Conservation (phyloP, 2,797 vertebrate species). For the Brotula barbata region DNA sequence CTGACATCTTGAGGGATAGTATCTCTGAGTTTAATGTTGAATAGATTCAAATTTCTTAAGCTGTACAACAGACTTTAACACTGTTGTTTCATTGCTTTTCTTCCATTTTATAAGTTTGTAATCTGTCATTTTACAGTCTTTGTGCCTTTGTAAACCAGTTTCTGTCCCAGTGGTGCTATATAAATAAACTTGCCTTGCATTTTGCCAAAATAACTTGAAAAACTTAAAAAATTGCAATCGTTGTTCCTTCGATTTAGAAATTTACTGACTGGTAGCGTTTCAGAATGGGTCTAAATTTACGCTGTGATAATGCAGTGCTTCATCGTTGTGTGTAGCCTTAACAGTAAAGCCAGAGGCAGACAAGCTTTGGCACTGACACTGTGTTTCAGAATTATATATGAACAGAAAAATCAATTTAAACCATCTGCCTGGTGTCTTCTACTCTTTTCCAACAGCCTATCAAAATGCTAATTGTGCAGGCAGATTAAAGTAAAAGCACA, state of each 20-base stretch:
- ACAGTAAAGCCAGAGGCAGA: slow-evolving; percentile 37
- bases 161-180: not conserved
- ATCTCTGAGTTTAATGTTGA: no score
- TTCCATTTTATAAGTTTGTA: no score
- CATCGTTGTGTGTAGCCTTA: slow-evolving; percentile 32
- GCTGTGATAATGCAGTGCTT: slow-evolving; percentile 46
- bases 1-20: no score
- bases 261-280: slow-evolving; percentile 1
- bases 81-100: no score
- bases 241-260: not conserved
- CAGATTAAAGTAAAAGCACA: slow-evolving; percentile 56
- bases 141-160: no score
- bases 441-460: slow-evolving; percentile 58
- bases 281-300: slow-evolving; percentile 25
- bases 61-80: no score
- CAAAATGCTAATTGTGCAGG: slow-evolving; percentile 57
- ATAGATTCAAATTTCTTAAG: no score
- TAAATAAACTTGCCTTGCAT: not conserved
- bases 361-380: slow-evolving; percentile 46
- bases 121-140: no score
- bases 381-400: slow-evolving; percentile 48
- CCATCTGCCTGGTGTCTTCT: slow-evolving; percentile 61
- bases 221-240: no score
- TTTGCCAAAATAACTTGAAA: no score
- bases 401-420: slow-evolving; percentile 60